Evolutionary conservation across 1,140 invertebrate species (phyloP), one percentile per base, ranked within the genome.

Genomic region (Drosophila kikkawai): DNA sequence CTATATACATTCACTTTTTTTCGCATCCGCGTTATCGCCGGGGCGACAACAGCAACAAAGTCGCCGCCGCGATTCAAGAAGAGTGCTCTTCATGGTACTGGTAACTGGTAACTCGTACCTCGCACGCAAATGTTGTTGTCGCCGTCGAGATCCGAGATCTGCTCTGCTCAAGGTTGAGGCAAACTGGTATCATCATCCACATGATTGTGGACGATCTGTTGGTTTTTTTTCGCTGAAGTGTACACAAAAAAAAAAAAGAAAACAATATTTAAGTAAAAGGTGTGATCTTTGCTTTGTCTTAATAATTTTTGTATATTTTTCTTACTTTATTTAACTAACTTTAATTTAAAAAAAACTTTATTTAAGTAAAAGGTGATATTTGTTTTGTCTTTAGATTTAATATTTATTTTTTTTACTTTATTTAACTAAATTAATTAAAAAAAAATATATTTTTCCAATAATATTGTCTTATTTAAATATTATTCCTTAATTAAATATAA

Each of bases 1-100:
- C 51, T 9, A 39, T 75, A 84, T 84, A 87, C 83, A 87, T 87
- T 87, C 83, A 87, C 84, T 88, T 86, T 84, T 84, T 83, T 87
- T 88, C 83, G 83, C 83, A 86, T 86, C 83, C 83, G 83, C 84
- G 75, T 86, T 70, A 80, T 61, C 79, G 74, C 55, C 70, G 39
- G 58, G 29, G 48, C 42, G 37, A 63, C 58, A 68, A 57, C 34
- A 66, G 64, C 32, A 56, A 75, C 71, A 75, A 75, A 64, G 71
- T 75, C 37, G 50, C 58, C 36, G 70, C 58, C 69, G 59, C 57
- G 78, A 69, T 71, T 85, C 71, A 87, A 86, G 80, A 86, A 86
- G 53, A 56, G 83, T 86, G 83, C 83, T 86, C 83, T 86, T 86
- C 80, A 88, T 67, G 64, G 68, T 70, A 79, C 59, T 66, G 70